Evolutionary conservation across 1,140 invertebrate species (phyloP).

Genomic region (Armadillidium nasatum): DNA sequence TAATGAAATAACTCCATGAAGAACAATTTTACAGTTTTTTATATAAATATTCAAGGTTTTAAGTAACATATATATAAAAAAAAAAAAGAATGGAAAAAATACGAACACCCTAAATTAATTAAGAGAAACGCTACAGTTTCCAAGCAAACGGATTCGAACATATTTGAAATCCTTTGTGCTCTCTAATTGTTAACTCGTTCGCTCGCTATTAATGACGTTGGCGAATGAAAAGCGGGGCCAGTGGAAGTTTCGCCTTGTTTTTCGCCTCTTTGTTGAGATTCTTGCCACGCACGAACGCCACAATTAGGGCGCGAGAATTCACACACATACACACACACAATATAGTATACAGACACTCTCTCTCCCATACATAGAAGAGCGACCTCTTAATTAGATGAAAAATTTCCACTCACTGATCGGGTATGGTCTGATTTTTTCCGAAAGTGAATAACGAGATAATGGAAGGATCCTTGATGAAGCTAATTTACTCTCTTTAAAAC

Average conservation of each 20-base stretch:
- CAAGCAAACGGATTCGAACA: neutral
- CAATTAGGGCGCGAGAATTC: neutral
- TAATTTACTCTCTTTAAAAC: neutral
- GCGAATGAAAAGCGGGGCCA: neutral
- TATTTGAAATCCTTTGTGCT: constrained; percentile 2
- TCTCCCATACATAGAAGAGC: neutral
- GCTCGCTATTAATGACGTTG: neutral
- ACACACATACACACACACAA: neutral
- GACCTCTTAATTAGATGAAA: constrained; percentile 8
- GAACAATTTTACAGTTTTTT: too few species aligned
- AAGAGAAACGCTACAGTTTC: too few species aligned
- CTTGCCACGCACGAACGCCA: neutral
- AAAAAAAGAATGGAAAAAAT: too few species aligned
- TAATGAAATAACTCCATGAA: too few species aligned
- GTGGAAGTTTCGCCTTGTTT: neutral
- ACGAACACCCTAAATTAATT: too few species aligned
- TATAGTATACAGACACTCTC: too few species aligned
- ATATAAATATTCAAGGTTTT: too few species aligned
- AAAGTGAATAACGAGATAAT: constrained; percentile 5
- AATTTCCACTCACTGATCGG: neutral
- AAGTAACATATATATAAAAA: too few species aligned
- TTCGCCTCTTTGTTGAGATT: constrained; percentile 7
- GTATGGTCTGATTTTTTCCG: constrained; percentile 1
- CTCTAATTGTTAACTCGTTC: constrained; percentile 10
- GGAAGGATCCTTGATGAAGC: constrained; percentile 8